phyloP scores from a whole-genome alignment of 1,140 invertebrate species.

The Colletes gigas region DNA sequence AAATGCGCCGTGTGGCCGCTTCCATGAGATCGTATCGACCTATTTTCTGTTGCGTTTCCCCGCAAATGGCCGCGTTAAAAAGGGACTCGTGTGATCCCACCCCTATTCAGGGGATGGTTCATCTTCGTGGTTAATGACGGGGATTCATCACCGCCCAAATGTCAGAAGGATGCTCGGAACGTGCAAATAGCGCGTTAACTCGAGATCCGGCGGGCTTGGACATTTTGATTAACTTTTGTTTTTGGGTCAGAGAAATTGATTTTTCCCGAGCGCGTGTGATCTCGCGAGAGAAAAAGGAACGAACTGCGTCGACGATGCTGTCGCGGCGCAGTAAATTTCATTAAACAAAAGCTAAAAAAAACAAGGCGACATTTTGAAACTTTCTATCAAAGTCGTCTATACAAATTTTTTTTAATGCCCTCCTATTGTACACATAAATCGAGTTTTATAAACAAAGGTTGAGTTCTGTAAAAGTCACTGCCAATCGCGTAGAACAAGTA shows the following conservation, averaged over 20 bases:
- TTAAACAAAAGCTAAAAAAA: too few species aligned
- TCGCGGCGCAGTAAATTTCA: not conserved
- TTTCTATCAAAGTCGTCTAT: too few species aligned
- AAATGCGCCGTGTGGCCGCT: slow-evolving; percentile 12
- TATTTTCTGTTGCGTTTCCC: slow-evolving; percentile 27
- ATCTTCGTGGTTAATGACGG: slow-evolving; percentile 22
- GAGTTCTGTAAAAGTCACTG: too few species aligned
- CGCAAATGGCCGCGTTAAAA: not conserved
- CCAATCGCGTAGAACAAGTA: too few species aligned
- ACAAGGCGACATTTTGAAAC: too few species aligned
- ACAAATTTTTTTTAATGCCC: too few species aligned
- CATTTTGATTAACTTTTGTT: slow-evolving; percentile 24
- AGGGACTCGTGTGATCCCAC: not conserved
- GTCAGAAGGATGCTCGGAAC: slow-evolving; percentile 13
- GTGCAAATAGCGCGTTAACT: not conserved
- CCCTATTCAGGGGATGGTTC: slow-evolving; percentile 5
- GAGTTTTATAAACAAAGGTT: too few species aligned
- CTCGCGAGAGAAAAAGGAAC: not conserved
- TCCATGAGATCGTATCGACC: slow-evolving; percentile 36
- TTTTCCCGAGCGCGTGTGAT: not conserved
- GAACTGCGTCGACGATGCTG: not conserved
- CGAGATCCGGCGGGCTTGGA: not conserved
- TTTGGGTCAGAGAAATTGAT: slow-evolving; percentile 19
- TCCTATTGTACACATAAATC: too few species aligned
- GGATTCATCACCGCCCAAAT: slow-evolving; percentile 11